Conservation (phyloP, 2,797 vertebrate species). For the Apogon hyalosoma region DNA sequence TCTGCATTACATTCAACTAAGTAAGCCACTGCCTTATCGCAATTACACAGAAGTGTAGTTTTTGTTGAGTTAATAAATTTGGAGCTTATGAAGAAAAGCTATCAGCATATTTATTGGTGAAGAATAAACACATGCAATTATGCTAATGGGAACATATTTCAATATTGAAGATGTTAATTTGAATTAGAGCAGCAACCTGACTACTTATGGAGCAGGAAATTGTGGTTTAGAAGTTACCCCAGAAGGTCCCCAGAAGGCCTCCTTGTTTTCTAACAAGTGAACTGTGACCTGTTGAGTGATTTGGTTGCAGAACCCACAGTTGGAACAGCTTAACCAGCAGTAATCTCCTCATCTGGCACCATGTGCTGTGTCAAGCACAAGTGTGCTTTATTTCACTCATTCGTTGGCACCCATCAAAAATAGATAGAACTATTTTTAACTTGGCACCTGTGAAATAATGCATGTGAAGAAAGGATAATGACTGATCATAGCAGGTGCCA, state of each 20-base stretch:
- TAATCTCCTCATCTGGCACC: conserved; percentile 77
- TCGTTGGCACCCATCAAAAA: conserved; percentile 54
- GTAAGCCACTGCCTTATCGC: neutral
- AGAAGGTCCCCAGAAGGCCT: conserved; percentile 36
- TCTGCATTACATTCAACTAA: conserved; percentile 16
- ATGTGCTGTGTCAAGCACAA: conserved; percentile 54
- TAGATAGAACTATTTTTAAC: conserved; percentile 67
- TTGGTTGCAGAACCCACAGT: conserved; percentile 56
- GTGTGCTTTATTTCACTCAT: conserved; percentile 58
- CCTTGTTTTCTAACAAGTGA: conserved; percentile 69
- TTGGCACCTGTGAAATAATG: conserved; percentile 66
- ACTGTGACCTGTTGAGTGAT: conserved; percentile 74
- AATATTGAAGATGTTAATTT: too few species aligned
- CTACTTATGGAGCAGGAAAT: neutral
- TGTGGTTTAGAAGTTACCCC: neutral
- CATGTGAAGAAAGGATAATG: conserved; percentile 60
- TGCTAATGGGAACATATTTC: too few species aligned
- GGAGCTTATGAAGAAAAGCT: neutral
- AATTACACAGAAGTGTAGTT: conserved; percentile 8
- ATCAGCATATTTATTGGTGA: too few species aligned
- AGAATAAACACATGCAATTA: neutral
- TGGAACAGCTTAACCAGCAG: conserved; percentile 67
- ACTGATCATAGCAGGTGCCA: conserved; percentile 73
- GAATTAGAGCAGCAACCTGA: neutral
- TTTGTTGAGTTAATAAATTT: neutral